Base-by-base conservation (phyloP, 2,888 invertebrate genomes). In the Capitulum mitella region DNA sequence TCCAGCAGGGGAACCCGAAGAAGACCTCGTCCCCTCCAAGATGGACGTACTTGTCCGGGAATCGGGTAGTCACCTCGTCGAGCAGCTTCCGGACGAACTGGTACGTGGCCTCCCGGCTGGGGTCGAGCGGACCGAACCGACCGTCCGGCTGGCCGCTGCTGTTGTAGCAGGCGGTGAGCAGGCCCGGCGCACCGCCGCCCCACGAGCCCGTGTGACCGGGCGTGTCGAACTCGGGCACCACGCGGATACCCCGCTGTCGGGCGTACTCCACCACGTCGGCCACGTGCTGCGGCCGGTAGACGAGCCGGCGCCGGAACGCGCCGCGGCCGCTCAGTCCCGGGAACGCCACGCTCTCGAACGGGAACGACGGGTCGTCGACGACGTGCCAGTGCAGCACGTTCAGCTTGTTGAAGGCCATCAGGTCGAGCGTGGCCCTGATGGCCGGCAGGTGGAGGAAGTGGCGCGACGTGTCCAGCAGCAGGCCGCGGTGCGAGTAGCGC, bases 321-420 rank as follows among this genome's bases (percentile, higher is more conserved):
- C 80, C 79, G 40, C 79, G 81, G 81, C 83, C 91, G 90, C 92
- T 92, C 77, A 97, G 87, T 81, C 92, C 89, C 0, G 97, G 96
- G 85, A 91, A 97, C 64, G 84, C 88, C 77, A 86, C 86, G 84
- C 95, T 96, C 82, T 91, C 89, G 84, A 93, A 97, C 0, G 97
- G 96, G 85, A 97, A 97, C 81, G 95, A 93, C 83, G 94, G 93
- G 85, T 96, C 95, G 85, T 97, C 97, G 0, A 93, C 92, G 78
- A 98, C 92, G 85, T 97, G 97, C 97, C 97, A 97, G 85, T 97
- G 97, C 81, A 97, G 90, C 0, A 96, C 93, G 85, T 97, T 97
- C 84, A 96, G 86, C 86, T 97, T 97, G 85, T 95, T 96, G 85
- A 93, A 93, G 0, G 92, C 89, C 94, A 97, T 94, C 0, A 92